These are phyloP conservation scores for Brachylomia viminalis DNA, from an alignment of 2,888 invertebrate species.

Conservation along the genomic window DNA sequence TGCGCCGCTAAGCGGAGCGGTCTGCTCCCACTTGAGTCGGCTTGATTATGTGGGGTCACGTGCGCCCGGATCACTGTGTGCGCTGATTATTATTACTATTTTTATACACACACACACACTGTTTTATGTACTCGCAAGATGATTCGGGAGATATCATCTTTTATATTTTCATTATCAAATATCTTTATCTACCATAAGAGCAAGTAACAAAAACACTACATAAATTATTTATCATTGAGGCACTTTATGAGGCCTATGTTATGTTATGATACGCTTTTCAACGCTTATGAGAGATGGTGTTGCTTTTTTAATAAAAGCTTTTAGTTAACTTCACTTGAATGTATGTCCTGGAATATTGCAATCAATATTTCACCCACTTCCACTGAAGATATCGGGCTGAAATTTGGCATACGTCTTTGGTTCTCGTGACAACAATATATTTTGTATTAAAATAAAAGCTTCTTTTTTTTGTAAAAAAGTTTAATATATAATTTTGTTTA, in stretches of 20 bases:
- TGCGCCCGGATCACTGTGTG: conserved; percentile 73
- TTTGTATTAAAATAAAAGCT: too few relatives aligned
- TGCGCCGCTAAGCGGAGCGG: conserved; percentile 54
- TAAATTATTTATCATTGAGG: too few relatives aligned
- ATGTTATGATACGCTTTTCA: not conserved
- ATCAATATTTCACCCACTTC: too few relatives aligned
- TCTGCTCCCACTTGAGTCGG: conserved; percentile 72
- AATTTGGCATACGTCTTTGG: too few relatives aligned
- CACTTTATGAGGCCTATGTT: too few relatives aligned
- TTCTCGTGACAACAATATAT: too few relatives aligned
- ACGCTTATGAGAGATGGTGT: not conserved
- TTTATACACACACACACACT: conserved; percentile 53
- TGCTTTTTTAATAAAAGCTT: too few relatives aligned
- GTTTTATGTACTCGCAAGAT: conserved; percentile 20
- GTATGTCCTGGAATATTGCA: too few relatives aligned
- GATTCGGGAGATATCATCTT: conserved; percentile 4
- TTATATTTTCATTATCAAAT: not conserved
- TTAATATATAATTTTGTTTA: not conserved
- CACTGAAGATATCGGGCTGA: too few relatives aligned
- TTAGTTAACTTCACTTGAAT: too few relatives aligned
- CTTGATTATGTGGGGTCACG: conserved; percentile 83
- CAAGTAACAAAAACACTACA: not conserved
- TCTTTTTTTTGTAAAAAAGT: too few relatives aligned
- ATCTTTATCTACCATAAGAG: not conserved
- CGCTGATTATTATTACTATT: conserved; percentile 63